Evolutionary conservation across 2,888 invertebrate genomes (phyloP).

Genomic region (Cataglyphis altisquamis): DNA sequence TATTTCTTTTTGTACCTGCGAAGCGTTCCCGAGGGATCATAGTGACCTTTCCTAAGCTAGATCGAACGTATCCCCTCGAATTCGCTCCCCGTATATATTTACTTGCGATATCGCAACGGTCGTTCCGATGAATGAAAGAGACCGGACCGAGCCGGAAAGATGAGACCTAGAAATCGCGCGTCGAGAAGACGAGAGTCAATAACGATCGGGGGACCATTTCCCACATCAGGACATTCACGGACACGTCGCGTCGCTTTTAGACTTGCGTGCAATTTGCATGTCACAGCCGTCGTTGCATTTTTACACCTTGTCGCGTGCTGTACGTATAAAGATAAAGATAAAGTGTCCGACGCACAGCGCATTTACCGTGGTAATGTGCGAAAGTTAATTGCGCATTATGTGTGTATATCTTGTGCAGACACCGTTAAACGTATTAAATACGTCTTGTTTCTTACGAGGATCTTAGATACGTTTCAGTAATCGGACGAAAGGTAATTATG

Average conservation of each 20-base stretch:
- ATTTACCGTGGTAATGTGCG: not conserved
- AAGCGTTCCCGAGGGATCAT: not conserved
- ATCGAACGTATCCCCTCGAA: slow-evolving; percentile 22
- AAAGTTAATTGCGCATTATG: slow-evolving; percentile 23
- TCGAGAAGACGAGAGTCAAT: slow-evolving; percentile 17
- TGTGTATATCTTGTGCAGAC: not conserved
- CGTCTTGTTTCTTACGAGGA: not conserved
- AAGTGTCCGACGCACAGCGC: not conserved
- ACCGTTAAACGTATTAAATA: not conserved
- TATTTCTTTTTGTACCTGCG: slow-evolving; percentile 41
- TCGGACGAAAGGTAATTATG: slow-evolving; percentile 15
- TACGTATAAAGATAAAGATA: not conserved
- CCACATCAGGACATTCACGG: not conserved
- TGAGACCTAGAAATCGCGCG: slow-evolving; percentile 7
- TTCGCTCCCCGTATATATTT: slow-evolving; percentile 15
- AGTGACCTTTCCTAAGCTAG: slow-evolving; percentile 26
- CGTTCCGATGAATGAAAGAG: slow-evolving; percentile 56
- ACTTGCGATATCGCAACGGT: slow-evolving; percentile 67
- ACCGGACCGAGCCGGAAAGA: slow-evolving; percentile 9
- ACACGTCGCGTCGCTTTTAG: not conserved
- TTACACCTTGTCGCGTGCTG: not conserved
- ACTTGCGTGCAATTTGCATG: not conserved
- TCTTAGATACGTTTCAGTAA: slow-evolving; percentile 20
- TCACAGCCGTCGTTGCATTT: not conserved
- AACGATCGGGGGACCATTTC: not conserved